A percentile compares a stretch with the other conserved stretches of the same genome.
Conservation (phyloP, 2,113 vertebrate genomes). For the Chionomys nivalis region DNA sequence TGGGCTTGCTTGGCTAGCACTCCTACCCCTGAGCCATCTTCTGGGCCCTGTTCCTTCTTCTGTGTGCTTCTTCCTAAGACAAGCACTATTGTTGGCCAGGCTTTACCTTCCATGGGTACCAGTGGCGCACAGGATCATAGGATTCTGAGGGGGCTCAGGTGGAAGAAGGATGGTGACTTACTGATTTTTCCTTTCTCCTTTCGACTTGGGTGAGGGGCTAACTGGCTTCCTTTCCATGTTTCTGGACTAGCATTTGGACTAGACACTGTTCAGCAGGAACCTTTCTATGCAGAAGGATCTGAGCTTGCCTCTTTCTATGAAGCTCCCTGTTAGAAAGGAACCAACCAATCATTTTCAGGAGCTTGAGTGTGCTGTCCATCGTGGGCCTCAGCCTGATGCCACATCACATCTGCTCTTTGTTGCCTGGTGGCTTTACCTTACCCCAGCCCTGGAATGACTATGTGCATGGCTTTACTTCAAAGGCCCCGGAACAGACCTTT, state of each 20-base stretch:
- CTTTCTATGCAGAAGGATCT: neutral
- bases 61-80: neutral
- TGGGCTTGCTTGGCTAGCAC: neutral
- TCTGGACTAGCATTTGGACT: neutral
- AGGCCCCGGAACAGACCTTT: neutral
- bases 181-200: neutral
- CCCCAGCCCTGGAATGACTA: neutral
- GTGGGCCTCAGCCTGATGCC: neutral
- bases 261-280: neutral
- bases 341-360: neutral
- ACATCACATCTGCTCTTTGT: neutral
- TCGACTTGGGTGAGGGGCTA: neutral
- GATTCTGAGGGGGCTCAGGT: neutral
- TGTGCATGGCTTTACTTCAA: neutral
- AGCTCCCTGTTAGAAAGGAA: neutral
- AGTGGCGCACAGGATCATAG: neutral
- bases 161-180: neutral
- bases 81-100: neutral
- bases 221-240: neutral
- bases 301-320: neutral
- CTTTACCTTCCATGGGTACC: neutral
- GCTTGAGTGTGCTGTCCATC: fast-evolving
- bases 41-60: neutral
- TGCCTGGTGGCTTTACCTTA: neutral
- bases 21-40: neutral